Evolutionary conservation across 2,113 vertebrate species (phyloP).

Genomic region (Oreocharis arfaki): DNA sequence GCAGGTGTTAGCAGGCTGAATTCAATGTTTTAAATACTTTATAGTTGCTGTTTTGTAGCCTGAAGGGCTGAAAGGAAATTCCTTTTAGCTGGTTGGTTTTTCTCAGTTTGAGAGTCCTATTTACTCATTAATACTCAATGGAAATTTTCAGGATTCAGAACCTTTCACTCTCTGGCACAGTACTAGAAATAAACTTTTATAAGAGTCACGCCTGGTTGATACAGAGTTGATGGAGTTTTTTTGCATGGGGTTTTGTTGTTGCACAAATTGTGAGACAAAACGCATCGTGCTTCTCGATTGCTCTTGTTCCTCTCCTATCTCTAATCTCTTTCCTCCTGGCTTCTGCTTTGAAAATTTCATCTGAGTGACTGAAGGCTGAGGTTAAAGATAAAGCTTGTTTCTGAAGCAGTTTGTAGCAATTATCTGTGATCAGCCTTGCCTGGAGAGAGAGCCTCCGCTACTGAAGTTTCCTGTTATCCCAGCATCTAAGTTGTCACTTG

Average conservation of each 20-base stretch:
- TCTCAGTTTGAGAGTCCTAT: neutral
- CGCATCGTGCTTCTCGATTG: neutral
- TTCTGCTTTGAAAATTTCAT: neutral
- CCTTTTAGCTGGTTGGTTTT: neutral
- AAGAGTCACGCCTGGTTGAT: neutral
- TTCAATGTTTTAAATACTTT: constrained; percentile 28
- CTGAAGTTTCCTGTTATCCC: constrained; percentile 7
- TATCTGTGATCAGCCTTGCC: neutral
- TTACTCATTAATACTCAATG: neutral
- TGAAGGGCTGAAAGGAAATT: neutral
- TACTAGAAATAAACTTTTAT: neutral
- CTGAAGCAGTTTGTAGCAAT: neutral
- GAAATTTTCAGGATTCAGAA: neutral
- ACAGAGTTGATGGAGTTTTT: neutral
- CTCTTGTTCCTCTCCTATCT: neutral
- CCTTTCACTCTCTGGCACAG: neutral
- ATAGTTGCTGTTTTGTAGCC: constrained; percentile 50
- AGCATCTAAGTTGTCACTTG: neutral
- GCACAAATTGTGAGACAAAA: neutral
- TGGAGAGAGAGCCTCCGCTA: neutral
- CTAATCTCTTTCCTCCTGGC: neutral
- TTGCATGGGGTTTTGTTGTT: neutral
- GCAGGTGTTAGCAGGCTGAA: constrained; percentile 73
- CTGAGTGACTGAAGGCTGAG: neutral
- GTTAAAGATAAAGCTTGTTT: neutral